phyloP scores from a whole-genome alignment of 1,140 invertebrate genomes.

The Papilio machaon region DNA sequence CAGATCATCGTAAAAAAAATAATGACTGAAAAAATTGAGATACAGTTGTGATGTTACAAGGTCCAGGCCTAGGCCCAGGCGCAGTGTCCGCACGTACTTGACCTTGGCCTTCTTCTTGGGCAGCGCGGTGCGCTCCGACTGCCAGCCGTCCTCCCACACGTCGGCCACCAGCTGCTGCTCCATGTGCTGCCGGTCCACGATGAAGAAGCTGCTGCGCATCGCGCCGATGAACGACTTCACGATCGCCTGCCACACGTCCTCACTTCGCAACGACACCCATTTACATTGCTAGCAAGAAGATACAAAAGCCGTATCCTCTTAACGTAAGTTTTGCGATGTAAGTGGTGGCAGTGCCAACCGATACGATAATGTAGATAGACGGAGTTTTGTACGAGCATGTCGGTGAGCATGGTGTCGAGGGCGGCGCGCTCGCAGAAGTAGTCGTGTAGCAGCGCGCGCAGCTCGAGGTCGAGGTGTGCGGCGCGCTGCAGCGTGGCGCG shows the following conservation, averaged over 20 bases:
- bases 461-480: slow-evolving; percentile 77
- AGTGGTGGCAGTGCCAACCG: neutral
- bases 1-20: too few species aligned
- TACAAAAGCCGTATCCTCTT: too few species aligned
- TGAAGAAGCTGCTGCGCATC: slow-evolving; percentile 81
- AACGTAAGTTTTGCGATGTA: too few species aligned
- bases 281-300: too few species aligned
- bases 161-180: slow-evolving; percentile 78
- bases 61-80: too few species aligned
- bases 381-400: slow-evolving; percentile 76
- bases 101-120: slow-evolving; percentile 79
- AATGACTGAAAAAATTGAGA: too few species aligned
- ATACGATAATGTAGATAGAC: neutral
- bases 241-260: slow-evolving; percentile 68
- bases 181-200: slow-evolving; percentile 74
- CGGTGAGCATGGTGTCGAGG: slow-evolving; percentile 81
- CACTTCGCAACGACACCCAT: too few species aligned
- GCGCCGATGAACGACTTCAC: slow-evolving; percentile 81
- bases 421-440: slow-evolving; percentile 81
- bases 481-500: slow-evolving; percentile 78
- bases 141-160: slow-evolving; percentile 82
- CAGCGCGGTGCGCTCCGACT: slow-evolving; percentile 60
- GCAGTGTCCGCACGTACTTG: slow-evolving; percentile 60
- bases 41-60: too few species aligned
- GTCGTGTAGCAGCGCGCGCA: slow-evolving; percentile 75